Conservation (phyloP, 2,888 invertebrate species). For the Eupeodes latifasciatus region DNA sequence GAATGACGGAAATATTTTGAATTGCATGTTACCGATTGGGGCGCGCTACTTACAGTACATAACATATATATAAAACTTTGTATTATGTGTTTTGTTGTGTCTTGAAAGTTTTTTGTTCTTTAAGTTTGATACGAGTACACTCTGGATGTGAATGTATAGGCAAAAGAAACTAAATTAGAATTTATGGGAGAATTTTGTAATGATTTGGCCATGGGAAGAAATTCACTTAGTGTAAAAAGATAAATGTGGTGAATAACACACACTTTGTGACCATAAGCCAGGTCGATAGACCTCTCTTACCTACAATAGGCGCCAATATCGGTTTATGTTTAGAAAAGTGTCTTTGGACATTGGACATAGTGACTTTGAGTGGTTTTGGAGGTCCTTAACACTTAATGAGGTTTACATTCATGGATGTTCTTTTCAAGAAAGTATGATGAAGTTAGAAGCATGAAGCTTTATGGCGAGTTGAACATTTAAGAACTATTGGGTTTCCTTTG, state of each 20-base stretch:
- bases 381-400: too few relatives aligned
- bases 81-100: slow-evolving; percentile 20
- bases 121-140: neutral
- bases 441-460: too few relatives aligned
- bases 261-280: neutral
- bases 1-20: slow-evolving; percentile 76
- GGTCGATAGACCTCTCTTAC: too few relatives aligned
- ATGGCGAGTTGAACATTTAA: too few relatives aligned
- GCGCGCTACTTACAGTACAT: slow-evolving; percentile 6
- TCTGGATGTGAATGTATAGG: too few relatives aligned
- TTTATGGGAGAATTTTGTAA: slow-evolving; percentile 68
- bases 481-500: too few relatives aligned
- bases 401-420: too few relatives aligned
- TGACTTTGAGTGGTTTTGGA: too few relatives aligned
- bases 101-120: slow-evolving; percentile 3
- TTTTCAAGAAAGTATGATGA: too few relatives aligned
- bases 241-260: too few relatives aligned
- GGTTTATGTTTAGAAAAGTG: neutral
- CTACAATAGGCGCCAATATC: neutral
- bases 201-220: slow-evolving; percentile 64
- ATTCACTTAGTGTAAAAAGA: slow-evolving; percentile 13
- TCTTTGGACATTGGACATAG: too few relatives aligned
- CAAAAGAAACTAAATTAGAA: slow-evolving; percentile 57
- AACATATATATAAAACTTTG: slow-evolving; percentile 3
- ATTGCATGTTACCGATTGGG: slow-evolving; percentile 64